Conservation (phyloP, 2,797 vertebrate genomes). For the Semotilus atromaculatus region DNA sequence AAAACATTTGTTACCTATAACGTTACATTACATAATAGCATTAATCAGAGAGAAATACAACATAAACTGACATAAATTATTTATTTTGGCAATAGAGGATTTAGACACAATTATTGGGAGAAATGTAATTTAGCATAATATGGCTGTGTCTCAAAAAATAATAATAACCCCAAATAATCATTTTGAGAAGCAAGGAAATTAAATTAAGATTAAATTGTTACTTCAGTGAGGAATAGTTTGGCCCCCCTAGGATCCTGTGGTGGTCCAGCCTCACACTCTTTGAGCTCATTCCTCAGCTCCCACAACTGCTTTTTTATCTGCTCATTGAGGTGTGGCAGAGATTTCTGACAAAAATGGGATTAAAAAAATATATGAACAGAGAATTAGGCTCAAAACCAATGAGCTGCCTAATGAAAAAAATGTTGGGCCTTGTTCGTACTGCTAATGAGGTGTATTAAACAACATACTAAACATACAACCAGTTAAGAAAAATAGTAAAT, state of each 20-base stretch:
- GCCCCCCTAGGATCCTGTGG: conserved; percentile 34
- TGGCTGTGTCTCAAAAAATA: too few species aligned
- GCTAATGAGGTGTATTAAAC: too few species aligned
- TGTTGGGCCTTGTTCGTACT: too few species aligned
- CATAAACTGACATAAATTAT: too few species aligned
- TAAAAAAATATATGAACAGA: not conserved
- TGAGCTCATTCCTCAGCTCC: conserved; percentile 8
- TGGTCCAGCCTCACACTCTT: conserved; percentile 36
- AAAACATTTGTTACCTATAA: not conserved
- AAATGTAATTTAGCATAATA: too few species aligned
- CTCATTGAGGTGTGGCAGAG: conserved; percentile 44
- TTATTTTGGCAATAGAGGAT: too few species aligned
- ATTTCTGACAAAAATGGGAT: conserved; percentile 32
- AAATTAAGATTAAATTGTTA: not conserved
- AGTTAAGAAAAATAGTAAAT: too few species aligned
- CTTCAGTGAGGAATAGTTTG: conserved; percentile 24
- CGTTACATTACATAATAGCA: not conserved
- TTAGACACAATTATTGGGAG: too few species aligned
- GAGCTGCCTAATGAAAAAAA: too few species aligned
- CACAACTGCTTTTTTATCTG: conserved; percentile 63
- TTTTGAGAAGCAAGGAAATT: not conserved
- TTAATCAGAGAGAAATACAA: too few species aligned
- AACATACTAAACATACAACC: too few species aligned
- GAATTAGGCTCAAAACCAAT: too few species aligned
- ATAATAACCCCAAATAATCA: not conserved